Evolutionary conservation across 2,888 invertebrate species (phyloP).

Genomic region (Celastrina argiolus): DNA sequence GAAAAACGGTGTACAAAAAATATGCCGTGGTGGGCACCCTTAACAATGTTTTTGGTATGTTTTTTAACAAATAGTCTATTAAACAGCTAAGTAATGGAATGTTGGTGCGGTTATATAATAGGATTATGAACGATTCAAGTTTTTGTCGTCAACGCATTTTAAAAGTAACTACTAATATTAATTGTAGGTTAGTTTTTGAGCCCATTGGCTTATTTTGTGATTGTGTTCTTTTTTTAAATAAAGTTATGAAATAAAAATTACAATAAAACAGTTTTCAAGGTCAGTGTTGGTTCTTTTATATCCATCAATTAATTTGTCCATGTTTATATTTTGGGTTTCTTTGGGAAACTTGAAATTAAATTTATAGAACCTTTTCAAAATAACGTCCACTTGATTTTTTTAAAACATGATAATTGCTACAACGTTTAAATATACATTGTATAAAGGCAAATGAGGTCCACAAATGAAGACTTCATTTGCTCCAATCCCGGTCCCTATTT

Average conservation of each 20-base stretch:
- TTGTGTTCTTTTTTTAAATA: background rate
- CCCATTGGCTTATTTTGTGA: background rate
- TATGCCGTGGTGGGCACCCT: background rate
- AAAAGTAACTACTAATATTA: constrained; percentile 7
- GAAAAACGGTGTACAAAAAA: too few relatives aligned
- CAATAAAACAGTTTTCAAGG: background rate
- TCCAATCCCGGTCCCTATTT: too few relatives aligned
- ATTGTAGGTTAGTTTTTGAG: background rate
- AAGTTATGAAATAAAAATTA: background rate
- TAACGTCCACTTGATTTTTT: background rate
- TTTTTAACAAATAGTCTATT: constrained; percentile 5
- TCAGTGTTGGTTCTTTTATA: background rate
- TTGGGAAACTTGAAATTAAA: too few relatives aligned
- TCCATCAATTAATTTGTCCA: background rate
- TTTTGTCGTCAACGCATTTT: background rate
- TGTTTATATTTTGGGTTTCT: too few relatives aligned
- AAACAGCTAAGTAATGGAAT: constrained; percentile 2
- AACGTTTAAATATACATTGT: too few relatives aligned
- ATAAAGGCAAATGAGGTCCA: too few relatives aligned
- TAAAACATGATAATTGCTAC: too few relatives aligned
- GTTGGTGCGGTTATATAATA: background rate
- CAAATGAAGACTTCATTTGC: too few relatives aligned
- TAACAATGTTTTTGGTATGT: background rate
- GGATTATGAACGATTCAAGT: background rate
- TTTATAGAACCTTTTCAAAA: too few relatives aligned